Conservation (phyloP, 1,140 invertebrate species). For the Octopus sinensis region DNA sequence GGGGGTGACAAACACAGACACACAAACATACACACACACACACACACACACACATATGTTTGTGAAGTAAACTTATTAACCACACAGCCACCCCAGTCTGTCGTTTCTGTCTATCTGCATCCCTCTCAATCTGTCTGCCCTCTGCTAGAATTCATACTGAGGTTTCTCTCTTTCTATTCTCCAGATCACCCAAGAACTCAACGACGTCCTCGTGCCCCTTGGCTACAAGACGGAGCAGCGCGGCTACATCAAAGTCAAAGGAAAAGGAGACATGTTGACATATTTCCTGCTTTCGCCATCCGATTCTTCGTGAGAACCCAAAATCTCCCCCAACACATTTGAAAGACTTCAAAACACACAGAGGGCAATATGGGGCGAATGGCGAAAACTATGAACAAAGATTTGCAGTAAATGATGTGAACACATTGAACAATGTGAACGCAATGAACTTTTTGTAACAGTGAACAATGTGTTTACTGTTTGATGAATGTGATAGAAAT, state of each 20-base stretch:
- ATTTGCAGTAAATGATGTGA: neutral
- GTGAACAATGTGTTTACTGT: neutral
- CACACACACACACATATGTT: too few relatives aligned
- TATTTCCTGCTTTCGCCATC: slow-evolving; percentile 81
- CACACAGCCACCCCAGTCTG: too few relatives aligned
- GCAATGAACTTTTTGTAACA: neutral
- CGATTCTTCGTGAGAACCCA: neutral
- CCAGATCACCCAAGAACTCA: slow-evolving; percentile 81
- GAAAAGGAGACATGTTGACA: slow-evolving; percentile 86
- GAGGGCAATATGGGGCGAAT: neutral
- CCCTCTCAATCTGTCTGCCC: too few relatives aligned
- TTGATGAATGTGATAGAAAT: neutral
- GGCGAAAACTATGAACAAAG: neutral
- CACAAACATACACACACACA: too few relatives aligned
- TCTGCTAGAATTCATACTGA: too few relatives aligned
- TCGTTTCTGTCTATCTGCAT: too few relatives aligned
- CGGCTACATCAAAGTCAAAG: slow-evolving; percentile 87
- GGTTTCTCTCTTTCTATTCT: slow-evolving; percentile 12
- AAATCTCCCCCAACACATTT: neutral
- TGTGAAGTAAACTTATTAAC: too few relatives aligned
- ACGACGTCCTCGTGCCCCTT: slow-evolving; percentile 73
- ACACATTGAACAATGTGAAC: neutral
- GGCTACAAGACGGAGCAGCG: slow-evolving; percentile 79
- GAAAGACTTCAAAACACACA: neutral
- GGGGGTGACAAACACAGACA: too few relatives aligned